Percentiles rank a stretch among this genome's conserved stretches.
These are phyloP conservation scores for Laspeyria flexula DNA, from an alignment of 2,888 invertebrate species.

Conservation along the genomic window DNA sequence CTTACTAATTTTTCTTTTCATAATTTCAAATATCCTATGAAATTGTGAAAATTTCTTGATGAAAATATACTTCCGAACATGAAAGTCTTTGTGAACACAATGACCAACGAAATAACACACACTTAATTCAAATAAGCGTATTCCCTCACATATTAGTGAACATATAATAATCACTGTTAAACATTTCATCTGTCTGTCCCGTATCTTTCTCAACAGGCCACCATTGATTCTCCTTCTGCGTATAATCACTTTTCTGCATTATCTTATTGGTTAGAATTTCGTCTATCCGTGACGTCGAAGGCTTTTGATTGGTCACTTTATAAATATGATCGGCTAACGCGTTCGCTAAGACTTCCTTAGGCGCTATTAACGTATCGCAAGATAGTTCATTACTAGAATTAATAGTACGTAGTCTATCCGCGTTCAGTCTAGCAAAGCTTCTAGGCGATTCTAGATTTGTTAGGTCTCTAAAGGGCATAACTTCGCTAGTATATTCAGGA, in stretches of 20 bases:
- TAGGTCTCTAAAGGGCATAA: constrained; percentile 62
- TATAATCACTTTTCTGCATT: constrained; percentile 48
- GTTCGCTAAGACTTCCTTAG: constrained; percentile 77
- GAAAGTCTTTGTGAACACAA: no score
- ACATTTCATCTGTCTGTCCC: constrained; percentile 64
- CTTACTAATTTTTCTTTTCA: no score
- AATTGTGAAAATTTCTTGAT: no score
- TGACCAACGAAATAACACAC: constrained; percentile 29
- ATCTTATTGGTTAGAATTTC: constrained; percentile 82
- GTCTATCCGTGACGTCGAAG: constrained; percentile 77
- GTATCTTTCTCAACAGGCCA: constrained; percentile 69
- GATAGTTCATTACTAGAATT: constrained; percentile 64
- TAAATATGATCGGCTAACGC: constrained; percentile 81
- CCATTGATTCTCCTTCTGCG: constrained; percentile 75
- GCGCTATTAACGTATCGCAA: constrained; percentile 75
- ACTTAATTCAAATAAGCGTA: constrained; percentile 30
- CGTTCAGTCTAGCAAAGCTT: constrained; percentile 76
- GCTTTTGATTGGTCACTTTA: constrained; percentile 84
- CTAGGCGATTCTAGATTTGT: constrained; percentile 75
- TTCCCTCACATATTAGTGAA: constrained; percentile 57
- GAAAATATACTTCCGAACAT: no score
- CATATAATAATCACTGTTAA: constrained; percentile 70
- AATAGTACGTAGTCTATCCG: constrained; percentile 76
- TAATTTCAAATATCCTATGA: no score
- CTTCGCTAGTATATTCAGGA: constrained; percentile 40